phyloP scores from a whole-genome alignment of 2,888 invertebrate genomes.

The Loripinus fragilis region DNA sequence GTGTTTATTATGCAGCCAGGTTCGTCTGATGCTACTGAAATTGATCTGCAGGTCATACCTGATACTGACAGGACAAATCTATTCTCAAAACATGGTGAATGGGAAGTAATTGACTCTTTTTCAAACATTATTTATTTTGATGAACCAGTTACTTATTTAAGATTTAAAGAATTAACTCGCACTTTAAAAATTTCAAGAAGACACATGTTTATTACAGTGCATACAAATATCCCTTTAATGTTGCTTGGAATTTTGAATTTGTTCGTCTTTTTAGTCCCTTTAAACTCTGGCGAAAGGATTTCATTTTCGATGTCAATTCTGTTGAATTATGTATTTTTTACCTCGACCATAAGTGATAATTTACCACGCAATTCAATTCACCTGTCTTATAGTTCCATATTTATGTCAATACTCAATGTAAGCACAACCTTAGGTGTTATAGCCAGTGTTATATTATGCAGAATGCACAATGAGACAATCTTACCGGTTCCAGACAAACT shows the following conservation, averaged over 20 bases:
- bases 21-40: background rate
- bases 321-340: background rate
- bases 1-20: background rate
- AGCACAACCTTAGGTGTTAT: background rate
- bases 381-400: background rate
- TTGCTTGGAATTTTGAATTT: background rate
- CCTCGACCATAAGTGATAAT: background rate
- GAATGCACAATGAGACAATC: background rate
- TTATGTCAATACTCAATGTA: background rate
- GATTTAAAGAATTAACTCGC: background rate
- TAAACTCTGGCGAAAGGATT: background rate
- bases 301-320: background rate
- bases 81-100: background rate
- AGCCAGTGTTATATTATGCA: background rate
- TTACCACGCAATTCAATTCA: background rate
- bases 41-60: background rate
- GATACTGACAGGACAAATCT: too few relatives aligned
- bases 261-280: background rate
- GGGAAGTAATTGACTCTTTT: background rate
- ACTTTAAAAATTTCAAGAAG: background rate
- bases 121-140: background rate
- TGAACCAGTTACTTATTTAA: background rate
- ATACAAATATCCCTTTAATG: background rate
- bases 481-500: background rate
- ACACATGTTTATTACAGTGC: background rate